Evolutionary conservation across 2,113 vertebrate genomes (phyloP).

Genomic region (Grantiella picta): DNA sequence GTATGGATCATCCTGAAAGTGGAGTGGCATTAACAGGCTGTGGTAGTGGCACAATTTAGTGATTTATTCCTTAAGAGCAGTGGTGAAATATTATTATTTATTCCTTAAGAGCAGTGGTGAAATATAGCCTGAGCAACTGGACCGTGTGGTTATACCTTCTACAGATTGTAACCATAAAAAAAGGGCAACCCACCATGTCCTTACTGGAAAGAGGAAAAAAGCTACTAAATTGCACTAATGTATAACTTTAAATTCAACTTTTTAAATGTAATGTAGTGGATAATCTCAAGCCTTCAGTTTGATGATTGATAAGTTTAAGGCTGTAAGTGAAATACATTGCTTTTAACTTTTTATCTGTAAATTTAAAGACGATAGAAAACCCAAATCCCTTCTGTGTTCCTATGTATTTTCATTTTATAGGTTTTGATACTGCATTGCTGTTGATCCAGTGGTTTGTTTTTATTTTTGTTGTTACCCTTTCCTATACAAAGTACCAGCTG

Average conservation of each 20-base stretch:
- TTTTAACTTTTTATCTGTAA: neutral
- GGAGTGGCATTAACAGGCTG: neutral
- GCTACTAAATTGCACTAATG: neutral
- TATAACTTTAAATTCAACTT: neutral
- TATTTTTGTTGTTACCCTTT: neutral
- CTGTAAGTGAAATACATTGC: neutral
- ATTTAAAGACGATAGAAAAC: neutral
- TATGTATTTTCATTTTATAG: neutral
- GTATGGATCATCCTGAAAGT: neutral
- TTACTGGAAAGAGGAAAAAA: neutral
- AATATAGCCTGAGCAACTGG: neutral
- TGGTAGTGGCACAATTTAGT: neutral
- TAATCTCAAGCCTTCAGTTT: neutral
- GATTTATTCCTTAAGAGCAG: neutral
- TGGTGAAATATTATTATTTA: neutral
- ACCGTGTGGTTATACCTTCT: neutral
- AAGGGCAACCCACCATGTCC: neutral
- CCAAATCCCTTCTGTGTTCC: neutral
- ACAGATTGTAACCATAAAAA: neutral
- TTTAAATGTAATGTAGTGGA: neutral
- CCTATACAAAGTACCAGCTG: neutral
- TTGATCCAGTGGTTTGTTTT: neutral
- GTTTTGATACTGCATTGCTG: neutral
- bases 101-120: neutral
- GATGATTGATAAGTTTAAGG: neutral